phyloP scores from a whole-genome alignment of 1,140 invertebrate genomes.

The Himalopsyche phryganea region DNA sequence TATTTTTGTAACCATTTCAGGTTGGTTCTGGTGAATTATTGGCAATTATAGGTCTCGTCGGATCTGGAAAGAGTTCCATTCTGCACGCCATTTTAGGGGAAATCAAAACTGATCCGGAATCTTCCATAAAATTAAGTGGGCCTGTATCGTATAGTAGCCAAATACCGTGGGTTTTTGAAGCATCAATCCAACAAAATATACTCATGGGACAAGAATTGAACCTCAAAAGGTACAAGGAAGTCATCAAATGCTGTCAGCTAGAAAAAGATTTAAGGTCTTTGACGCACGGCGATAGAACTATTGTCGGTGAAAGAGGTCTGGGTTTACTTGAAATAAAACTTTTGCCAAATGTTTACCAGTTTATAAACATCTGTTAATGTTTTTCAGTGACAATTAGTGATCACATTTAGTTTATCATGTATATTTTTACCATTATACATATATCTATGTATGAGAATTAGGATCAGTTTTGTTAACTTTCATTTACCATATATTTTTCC shows the following conservation, averaged over 20 bases:
- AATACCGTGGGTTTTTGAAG: constrained; percentile 68
- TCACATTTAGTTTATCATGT: too few relatives aligned
- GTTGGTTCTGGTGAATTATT: constrained; percentile 58
- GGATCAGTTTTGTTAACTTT: too few relatives aligned
- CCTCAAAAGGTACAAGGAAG: constrained; percentile 56
- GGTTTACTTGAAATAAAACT: too few relatives aligned
- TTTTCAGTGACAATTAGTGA: too few relatives aligned
- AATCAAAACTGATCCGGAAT: constrained; percentile 5
- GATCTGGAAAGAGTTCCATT: constrained; percentile 73
- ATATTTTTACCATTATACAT: too few relatives aligned
- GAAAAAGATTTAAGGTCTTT: constrained; percentile 67
- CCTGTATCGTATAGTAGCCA: constrained; percentile 66
- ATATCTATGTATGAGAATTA: too few relatives aligned
- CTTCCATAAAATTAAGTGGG: background rate
- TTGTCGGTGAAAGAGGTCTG: constrained; percentile 61
- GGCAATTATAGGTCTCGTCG: constrained; percentile 69
- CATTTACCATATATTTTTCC: too few relatives aligned
- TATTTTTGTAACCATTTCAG: background rate
- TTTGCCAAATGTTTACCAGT: too few relatives aligned
- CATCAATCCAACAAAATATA: constrained; percentile 69
- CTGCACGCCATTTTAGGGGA: constrained; percentile 75
- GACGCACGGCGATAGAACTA: constrained; percentile 63
- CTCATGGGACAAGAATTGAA: constrained; percentile 68
- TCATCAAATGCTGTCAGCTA: constrained; percentile 62
- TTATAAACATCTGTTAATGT: too few relatives aligned